Evolutionary conservation across 1,140 invertebrate species (phyloP).

Genomic region (Hyposmocoma kahamanoa): DNA sequence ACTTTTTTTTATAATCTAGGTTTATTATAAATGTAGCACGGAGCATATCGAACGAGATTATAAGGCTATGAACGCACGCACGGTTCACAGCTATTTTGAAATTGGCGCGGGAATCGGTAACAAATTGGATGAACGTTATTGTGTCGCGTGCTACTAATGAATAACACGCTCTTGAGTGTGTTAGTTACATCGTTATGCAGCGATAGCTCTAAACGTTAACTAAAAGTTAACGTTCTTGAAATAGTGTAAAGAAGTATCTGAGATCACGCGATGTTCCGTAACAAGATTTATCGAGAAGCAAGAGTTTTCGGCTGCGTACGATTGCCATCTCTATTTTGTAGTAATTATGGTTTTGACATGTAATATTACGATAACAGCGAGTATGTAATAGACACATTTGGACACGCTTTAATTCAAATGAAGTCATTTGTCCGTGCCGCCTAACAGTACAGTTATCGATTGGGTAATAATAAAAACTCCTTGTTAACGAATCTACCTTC

Average conservation of each 20-base stretch:
- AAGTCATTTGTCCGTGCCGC: too few relatives aligned
- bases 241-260: conserved; percentile 14
- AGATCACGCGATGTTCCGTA: conserved; percentile 22
- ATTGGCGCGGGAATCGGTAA: background rate
- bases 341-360: background rate
- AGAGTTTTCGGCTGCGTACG: background rate
- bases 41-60: too few relatives aligned
- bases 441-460: too few relatives aligned
- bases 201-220: background rate
- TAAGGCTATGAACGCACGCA: too few relatives aligned
- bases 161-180: conserved; percentile 14
- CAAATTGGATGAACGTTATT: conserved; percentile 14
- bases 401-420: background rate
- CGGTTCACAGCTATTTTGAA: too few relatives aligned
- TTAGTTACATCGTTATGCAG: conserved; percentile 17
- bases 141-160: conserved; percentile 22
- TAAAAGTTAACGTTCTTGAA: conserved; percentile 22
- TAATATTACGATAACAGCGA: background rate
- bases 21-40: too few relatives aligned
- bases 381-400: background rate
- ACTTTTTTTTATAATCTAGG: too few relatives aligned
- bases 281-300: conserved; percentile 1
- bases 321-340: background rate
- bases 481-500: too few relatives aligned
- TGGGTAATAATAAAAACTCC: too few relatives aligned